Evolutionary conservation across 1,140 invertebrate species (phyloP).

Genomic region (Drosophila kanapiae): DNA sequence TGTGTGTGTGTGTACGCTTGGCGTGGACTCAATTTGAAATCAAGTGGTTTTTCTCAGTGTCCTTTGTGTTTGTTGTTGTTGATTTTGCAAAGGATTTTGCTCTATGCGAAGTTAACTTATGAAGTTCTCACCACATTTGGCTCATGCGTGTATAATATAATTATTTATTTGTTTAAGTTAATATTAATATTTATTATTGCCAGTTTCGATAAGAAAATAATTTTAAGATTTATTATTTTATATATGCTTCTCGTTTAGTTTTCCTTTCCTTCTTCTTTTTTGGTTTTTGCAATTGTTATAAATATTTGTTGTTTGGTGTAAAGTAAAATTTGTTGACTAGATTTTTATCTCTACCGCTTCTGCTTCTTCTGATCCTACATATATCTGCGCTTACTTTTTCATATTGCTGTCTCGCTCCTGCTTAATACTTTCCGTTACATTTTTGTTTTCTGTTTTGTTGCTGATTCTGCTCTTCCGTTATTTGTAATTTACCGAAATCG

Average conservation of each 20-base stretch:
- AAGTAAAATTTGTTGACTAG: slow-evolving; percentile 79
- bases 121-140: slow-evolving; percentile 38
- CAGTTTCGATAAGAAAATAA: slow-evolving; percentile 81
- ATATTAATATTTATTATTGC: slow-evolving; percentile 76
- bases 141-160: slow-evolving; percentile 39
- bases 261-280: not conserved
- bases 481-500: slow-evolving; percentile 5
- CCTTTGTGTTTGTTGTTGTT: slow-evolving; percentile 4
- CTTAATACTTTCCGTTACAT: slow-evolving; percentile 70
- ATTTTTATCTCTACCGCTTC: slow-evolving; percentile 57
- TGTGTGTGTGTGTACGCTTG: slow-evolving; percentile 36
- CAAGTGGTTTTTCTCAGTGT: slow-evolving; percentile 35
- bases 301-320: slow-evolving; percentile 57
- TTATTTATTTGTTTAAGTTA: slow-evolving; percentile 46
- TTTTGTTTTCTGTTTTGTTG: slow-evolving; percentile 44
- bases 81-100: slow-evolving; percentile 27
- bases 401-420: slow-evolving; percentile 38
- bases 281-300: slow-evolving; percentile 35
- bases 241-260: slow-evolving; percentile 45
- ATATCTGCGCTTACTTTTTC: slow-evolving; percentile 13
- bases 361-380: slow-evolving; percentile 9
- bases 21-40: slow-evolving; percentile 53
- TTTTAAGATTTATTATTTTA: slow-evolving; percentile 61
- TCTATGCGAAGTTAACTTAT: slow-evolving; percentile 47
- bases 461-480: slow-evolving; percentile 34